A percentile compares a stretch with the other conserved stretches of the same genome.
phyloP scores from a whole-genome alignment of 2,888 invertebrate species.

The Aquatica leii region DNA sequence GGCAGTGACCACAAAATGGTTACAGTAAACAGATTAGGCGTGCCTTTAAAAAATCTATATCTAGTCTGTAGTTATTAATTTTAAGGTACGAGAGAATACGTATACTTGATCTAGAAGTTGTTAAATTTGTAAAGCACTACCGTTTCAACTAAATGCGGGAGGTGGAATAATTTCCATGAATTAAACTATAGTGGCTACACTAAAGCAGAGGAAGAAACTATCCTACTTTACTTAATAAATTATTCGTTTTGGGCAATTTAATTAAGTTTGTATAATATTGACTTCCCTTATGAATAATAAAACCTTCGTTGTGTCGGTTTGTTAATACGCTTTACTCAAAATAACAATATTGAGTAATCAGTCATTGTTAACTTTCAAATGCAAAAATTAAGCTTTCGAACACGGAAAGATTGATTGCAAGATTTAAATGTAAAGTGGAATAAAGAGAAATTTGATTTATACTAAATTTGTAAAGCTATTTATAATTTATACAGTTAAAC shows the following conservation, averaged over 20 bases:
- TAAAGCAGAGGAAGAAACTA: constrained; percentile 38
- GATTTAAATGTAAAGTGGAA: too few species aligned
- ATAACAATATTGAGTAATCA: too few species aligned
- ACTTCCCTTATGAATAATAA: constrained; percentile 9
- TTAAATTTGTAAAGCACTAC: background rate
- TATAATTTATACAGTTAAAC: too few species aligned
- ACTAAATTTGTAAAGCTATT: too few species aligned
- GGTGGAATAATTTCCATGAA: constrained; percentile 28
- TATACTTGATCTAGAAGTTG: too few species aligned
- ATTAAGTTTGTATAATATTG: constrained; percentile 43
- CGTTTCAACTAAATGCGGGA: background rate
- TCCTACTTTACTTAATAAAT: constrained; percentile 37
- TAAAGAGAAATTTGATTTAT: too few species aligned
- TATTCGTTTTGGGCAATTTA: constrained; percentile 37
- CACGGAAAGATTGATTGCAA: too few species aligned
- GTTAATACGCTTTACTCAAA: too few species aligned
- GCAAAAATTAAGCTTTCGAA: too few species aligned
- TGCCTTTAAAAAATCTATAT: background rate
- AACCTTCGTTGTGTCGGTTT: too few species aligned
- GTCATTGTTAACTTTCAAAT: too few species aligned
- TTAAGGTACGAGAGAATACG: too few species aligned
- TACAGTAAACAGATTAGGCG: background rate
- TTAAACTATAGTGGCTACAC: constrained; percentile 34
- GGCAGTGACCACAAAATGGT: constrained; percentile 35
- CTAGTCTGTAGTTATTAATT: background rate